These are phyloP conservation scores for Tragelaphus oryx DNA, from an alignment of 2,797 vertebrate genomes.

Conservation along the genomic window DNA sequence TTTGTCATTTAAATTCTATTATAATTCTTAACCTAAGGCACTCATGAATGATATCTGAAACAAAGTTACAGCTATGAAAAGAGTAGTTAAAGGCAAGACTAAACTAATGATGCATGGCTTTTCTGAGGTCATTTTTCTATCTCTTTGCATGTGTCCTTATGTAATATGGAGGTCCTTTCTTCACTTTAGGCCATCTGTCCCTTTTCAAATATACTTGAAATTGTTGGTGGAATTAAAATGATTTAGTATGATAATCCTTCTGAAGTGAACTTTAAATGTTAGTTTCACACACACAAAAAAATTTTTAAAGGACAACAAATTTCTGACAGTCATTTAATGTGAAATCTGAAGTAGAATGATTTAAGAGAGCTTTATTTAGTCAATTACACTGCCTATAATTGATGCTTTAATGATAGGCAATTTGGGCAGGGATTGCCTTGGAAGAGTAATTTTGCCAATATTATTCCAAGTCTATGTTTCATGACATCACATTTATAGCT, in stretches of 20 bases:
- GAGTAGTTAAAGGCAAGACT: not conserved
- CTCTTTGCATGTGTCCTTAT: not conserved
- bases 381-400: not conserved
- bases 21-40: not conserved
- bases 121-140: not conserved
- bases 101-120: not conserved
- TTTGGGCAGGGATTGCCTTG: not conserved
- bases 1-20: not conserved
- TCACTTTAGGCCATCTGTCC: not conserved
- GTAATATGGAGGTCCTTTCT: not conserved
- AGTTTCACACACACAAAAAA: not conserved
- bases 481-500: no score
- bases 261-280: conserved; percentile 1
- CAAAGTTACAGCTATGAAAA: not conserved
- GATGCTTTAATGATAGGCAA: no score
- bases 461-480: not conserved
- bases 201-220: conserved; percentile 6
- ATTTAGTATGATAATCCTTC: not conserved
- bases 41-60: not conserved
- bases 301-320: not conserved
- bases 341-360: not conserved
- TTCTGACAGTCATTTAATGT: not conserved
- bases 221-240: conserved; percentile 32
- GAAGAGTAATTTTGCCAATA: not conserved
- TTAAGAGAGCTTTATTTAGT: not conserved